Conservation (phyloP, 2,113 vertebrate species). For the Alligator sinensis region DNA sequence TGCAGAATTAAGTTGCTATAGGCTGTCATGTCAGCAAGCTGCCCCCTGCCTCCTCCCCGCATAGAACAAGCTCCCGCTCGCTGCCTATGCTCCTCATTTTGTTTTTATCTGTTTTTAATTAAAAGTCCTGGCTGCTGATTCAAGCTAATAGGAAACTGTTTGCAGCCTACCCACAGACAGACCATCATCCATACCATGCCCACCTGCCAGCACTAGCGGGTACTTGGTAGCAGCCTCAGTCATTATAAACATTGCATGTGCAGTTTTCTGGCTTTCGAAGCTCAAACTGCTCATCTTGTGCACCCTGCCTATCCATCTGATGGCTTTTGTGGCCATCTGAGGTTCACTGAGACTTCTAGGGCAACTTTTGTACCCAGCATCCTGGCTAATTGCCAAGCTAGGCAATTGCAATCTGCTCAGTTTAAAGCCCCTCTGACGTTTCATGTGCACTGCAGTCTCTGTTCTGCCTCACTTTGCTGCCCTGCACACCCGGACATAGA, state of each 20-base stretch:
- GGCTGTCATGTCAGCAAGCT: background rate
- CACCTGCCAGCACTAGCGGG: background rate
- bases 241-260: background rate
- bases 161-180: background rate
- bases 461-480: fast-evolving
- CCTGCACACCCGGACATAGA: fast-evolving
- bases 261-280: background rate
- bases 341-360: background rate
- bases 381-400: background rate
- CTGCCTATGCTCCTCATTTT: no score
- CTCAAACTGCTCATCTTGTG: fast-evolving
- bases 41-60: no score
- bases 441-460: fast-evolving
- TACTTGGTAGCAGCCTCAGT: background rate
- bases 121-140: background rate
- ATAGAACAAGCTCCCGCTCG: no score
- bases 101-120: no score
- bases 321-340: background rate
- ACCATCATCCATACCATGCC: background rate
- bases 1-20: background rate
- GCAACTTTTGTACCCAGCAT: background rate
- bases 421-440: background rate
- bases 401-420: fast-evolving
- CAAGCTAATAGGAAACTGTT: background rate
- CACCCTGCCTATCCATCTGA: background rate